Evolutionary conservation across 2,888 invertebrate species (phyloP).

Genomic region (Polymixis lichenea): DNA sequence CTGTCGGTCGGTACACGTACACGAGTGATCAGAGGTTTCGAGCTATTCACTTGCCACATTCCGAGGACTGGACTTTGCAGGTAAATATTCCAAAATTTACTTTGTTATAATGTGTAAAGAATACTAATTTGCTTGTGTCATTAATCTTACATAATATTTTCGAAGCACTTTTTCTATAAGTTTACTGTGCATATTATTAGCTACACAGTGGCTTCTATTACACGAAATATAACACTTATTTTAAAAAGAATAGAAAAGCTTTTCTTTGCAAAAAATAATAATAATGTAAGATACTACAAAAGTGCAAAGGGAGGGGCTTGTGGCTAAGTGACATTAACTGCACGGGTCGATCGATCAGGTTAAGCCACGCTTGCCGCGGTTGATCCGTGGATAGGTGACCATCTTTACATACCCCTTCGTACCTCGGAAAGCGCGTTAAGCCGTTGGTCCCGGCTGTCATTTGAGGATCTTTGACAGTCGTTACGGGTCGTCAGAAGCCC

Average conservation of each 20-base stretch:
- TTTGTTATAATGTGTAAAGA: neutral
- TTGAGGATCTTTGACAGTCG: no score
- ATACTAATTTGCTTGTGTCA: neutral
- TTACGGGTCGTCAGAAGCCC: no score
- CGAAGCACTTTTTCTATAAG: neutral
- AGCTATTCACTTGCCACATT: constrained; percentile 95
- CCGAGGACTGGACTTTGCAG: constrained; percentile 97
- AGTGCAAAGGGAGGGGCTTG: no score
- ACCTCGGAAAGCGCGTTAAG: no score
- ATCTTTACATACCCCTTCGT: no score
- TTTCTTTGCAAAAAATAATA: neutral
- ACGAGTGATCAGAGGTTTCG: constrained; percentile 97
- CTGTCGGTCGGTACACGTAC: constrained; percentile 97
- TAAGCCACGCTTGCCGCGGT: no score
- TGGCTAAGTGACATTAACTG: no score
- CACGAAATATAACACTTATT: neutral
- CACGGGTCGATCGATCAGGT: no score
- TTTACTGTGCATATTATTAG: neutral
- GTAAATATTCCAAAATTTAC: constrained; percentile 66
- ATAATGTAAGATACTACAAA: neutral
- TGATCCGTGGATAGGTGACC: no score
- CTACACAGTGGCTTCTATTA: neutral
- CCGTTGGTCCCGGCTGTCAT: no score
- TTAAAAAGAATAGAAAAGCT: neutral
- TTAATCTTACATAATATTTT: constrained; percentile 7